Evolutionary conservation across 2,797 vertebrate genomes (phyloP).

Genomic region (Neoniphon sammara): DNA sequence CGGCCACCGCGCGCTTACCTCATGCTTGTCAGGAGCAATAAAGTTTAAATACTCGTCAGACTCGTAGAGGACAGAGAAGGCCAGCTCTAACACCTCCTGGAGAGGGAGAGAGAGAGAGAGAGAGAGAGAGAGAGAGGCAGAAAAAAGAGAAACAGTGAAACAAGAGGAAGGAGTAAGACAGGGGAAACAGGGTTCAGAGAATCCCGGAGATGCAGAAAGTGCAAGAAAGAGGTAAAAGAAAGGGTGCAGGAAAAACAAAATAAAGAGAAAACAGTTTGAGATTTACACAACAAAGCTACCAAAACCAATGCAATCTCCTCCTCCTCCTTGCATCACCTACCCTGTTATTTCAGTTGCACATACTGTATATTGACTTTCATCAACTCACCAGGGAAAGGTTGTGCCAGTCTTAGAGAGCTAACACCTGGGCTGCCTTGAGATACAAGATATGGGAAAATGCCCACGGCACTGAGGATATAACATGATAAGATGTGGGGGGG

Average conservation of each 20-base stretch:
- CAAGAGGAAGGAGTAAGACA: conserved; percentile 18
- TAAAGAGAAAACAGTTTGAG: conserved; percentile 48
- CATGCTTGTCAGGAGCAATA: conserved; percentile 97
- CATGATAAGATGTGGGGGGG: conserved; percentile 8
- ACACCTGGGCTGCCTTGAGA: conserved; percentile 28
- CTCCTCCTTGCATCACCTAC: conserved; percentile 27
- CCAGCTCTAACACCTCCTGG: conserved; percentile 96
- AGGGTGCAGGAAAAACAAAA: not conserved
- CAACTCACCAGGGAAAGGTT: conserved; percentile 15
- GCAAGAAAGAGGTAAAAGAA: conserved; percentile 3
- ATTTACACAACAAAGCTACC: conserved; percentile 40
- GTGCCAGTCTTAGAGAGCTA: conserved; percentile 14
- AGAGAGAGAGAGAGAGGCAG: conserved; percentile 19
- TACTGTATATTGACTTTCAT: not conserved
- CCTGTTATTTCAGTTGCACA: conserved; percentile 45
- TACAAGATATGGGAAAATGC: conserved; percentile 24
- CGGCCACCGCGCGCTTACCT: conserved; percentile 85
- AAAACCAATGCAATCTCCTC: not conserved
- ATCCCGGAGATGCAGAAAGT: not conserved
- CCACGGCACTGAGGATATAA: not conserved
- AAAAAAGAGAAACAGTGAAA: conserved; percentile 13
- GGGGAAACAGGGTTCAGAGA: not conserved
- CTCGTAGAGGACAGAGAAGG: conserved; percentile 98
- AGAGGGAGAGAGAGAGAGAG: conserved; percentile 44
- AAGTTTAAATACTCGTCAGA: conserved; percentile 98